Evolutionary conservation across 53 echinoderm and acorn worm genomes (phyloP).

Genomic region (Echinometra lucunter): DNA sequence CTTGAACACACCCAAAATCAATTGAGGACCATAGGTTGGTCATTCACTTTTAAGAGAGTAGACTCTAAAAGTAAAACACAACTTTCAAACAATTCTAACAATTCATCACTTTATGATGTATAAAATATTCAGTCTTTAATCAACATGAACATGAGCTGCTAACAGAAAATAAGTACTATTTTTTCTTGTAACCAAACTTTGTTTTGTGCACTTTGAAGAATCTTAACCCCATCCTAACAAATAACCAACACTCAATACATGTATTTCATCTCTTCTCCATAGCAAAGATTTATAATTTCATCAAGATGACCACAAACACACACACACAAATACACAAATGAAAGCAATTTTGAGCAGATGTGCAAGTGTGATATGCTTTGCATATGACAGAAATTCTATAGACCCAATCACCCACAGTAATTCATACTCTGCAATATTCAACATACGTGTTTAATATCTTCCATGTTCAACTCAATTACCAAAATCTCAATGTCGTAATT

Average conservation of each 20-base stretch:
- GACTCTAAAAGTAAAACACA: no score
- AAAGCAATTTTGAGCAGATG: background rate
- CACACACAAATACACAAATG: background rate
- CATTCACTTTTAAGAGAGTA: no score
- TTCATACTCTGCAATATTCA: background rate
- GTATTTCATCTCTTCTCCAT: background rate
- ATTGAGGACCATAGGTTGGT: no score
- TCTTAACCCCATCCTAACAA: background rate
- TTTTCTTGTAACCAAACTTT: no score
- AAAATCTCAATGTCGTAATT: background rate
- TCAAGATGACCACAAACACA: background rate
- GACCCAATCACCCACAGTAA: background rate
- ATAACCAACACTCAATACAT: background rate
- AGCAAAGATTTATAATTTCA: background rate
- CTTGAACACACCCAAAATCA: no score
- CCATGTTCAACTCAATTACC: background rate
- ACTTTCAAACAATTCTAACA: no score
- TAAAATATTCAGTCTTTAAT: no score
- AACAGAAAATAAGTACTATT: no score
- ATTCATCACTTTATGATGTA: no score
- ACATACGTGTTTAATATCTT: slow-evolving; percentile 8
- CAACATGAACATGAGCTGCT: no score
- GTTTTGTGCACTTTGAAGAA: background rate
- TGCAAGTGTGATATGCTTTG: background rate
- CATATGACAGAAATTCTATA: background rate